Percentiles rank a stretch among this genome's conserved stretches.
Evolutionary conservation across 2,888 invertebrate species (phyloP).

Genomic region (Dynastes hyllus): DNA sequence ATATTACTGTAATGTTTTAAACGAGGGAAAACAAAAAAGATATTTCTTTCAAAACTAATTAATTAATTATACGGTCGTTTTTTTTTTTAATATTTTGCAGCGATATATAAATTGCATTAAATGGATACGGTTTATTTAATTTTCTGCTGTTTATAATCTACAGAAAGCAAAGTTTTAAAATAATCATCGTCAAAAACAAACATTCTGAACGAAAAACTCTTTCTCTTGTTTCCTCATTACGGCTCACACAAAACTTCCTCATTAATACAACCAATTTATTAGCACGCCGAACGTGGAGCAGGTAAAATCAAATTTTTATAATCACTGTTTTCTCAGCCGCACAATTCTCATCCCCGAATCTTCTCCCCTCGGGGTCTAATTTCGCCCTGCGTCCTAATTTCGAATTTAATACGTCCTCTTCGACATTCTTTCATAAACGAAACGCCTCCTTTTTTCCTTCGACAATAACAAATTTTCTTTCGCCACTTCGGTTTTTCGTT

Average conservation of each 20-base stretch:
- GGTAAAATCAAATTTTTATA: not conserved
- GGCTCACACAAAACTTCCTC: not conserved
- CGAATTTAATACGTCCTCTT: conserved; percentile 13
- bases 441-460: conserved; percentile 1
- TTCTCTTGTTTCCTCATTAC: no score
- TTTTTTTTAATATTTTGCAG: no score
- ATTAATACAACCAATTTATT: not conserved
- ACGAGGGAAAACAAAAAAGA: no score
- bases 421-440: conserved; percentile 19
- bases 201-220: no score
- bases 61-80: no score
- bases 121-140: no score
- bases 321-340: conserved; percentile 8
- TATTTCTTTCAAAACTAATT: no score
- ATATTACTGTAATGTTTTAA: no score
- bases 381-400: conserved; percentile 7
- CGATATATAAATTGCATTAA: no score
- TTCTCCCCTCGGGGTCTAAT: not conserved
- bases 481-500: conserved; percentile 5
- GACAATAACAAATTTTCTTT: conserved; percentile 19
- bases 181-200: no score
- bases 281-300: not conserved
- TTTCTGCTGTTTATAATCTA: no score
- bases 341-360: not conserved
- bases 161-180: no score